Evolutionary conservation across 2,113 vertebrate species (phyloP).

Genomic region (Notothenia rossii): DNA sequence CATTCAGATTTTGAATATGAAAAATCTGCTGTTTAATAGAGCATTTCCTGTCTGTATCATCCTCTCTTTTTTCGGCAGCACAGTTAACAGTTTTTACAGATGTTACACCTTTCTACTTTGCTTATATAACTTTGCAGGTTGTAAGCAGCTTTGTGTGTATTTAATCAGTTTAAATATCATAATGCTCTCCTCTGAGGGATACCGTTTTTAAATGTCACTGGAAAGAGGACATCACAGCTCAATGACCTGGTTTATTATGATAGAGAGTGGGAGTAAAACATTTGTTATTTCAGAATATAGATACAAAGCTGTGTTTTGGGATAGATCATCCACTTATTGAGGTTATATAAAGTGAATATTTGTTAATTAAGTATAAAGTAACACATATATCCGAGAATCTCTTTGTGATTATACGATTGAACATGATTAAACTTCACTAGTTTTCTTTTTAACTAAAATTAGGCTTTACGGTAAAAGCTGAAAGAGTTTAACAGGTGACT

Average conservation of each 20-base stretch:
- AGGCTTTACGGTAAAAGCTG: too few species aligned
- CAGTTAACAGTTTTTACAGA: background rate
- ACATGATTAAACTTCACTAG: too few species aligned
- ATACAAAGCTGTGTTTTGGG: background rate
- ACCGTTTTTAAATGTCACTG: conserved; percentile 1
- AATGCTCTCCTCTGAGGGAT: background rate
- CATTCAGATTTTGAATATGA: background rate
- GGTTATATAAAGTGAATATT: background rate
- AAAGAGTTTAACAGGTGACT: background rate
- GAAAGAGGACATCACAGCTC: background rate
- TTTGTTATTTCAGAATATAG: background rate
- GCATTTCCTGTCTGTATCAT: background rate
- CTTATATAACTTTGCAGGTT: conserved; percentile 53
- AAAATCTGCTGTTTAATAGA: background rate
- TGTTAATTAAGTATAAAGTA: background rate
- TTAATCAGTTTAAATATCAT: conserved; percentile 23
- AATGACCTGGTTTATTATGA: conserved; percentile 12
- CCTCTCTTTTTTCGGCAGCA: background rate
- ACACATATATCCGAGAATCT: background rate
- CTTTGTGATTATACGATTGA: background rate
- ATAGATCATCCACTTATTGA: background rate
- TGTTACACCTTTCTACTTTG: conserved; percentile 28
- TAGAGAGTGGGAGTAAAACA: background rate
- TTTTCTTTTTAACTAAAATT: background rate
- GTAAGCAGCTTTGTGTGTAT: conserved; percentile 48